These are phyloP conservation scores for Sarotherodon lohbergeri DNA, from an alignment of 2,113 vertebrate genomes.

Conservation along the genomic window DNA sequence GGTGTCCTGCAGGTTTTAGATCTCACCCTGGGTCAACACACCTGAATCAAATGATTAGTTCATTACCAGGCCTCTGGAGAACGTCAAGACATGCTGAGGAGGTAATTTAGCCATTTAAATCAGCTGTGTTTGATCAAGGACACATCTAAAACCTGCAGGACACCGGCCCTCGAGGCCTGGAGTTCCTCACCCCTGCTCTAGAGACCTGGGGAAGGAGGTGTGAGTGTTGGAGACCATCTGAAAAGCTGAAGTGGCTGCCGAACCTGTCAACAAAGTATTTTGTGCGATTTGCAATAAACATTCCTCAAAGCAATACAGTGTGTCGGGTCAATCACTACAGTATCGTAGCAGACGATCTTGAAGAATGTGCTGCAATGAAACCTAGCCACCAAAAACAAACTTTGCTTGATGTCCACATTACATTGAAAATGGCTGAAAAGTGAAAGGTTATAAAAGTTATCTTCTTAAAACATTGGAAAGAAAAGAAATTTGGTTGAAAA, in stretches of 20 bases:
- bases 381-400: not conserved
- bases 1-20: too few relatives aligned
- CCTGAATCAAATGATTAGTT: too few relatives aligned
- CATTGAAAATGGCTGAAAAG: not conserved
- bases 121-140: too few relatives aligned
- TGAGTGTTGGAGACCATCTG: not conserved
- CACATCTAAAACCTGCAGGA: too few relatives aligned
- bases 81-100: too few relatives aligned
- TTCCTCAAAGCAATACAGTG: not conserved
- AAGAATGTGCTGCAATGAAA: not conserved
- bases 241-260: not conserved
- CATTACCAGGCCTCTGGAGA: too few relatives aligned
- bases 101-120: too few relatives aligned
- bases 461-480: too few relatives aligned
- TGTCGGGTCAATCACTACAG: not conserved
- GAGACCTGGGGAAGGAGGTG: not conserved
- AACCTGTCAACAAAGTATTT: not conserved
- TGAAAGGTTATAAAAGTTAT: too few relatives aligned
- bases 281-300: accelerated
- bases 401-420: not conserved
- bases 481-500: not conserved
- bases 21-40: too few relatives aligned
- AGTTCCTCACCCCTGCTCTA: not conserved
- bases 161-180: too few relatives aligned
- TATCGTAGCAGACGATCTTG: not conserved